Conservation (phyloP, 2,113 vertebrate species). For the Echinops telfairi region DNA sequence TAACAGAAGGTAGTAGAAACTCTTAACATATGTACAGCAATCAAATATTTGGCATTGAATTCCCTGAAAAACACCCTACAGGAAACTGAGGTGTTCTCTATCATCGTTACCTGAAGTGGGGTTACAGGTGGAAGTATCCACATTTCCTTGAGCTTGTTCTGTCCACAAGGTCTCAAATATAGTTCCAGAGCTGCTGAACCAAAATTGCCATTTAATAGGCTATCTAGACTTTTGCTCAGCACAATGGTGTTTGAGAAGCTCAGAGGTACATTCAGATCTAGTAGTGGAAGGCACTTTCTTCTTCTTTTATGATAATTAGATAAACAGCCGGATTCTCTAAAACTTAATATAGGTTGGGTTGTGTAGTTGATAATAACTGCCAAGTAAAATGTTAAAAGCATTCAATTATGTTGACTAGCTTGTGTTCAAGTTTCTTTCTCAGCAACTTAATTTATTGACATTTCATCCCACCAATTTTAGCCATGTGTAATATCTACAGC, state of each 20-base stretch:
- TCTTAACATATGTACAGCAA: background rate
- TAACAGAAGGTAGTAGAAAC: background rate
- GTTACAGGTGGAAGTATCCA: background rate
- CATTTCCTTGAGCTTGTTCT: background rate
- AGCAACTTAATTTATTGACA: conserved; percentile 27
- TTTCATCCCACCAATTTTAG: conserved; percentile 17
- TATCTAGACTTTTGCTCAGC: background rate
- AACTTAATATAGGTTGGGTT: background rate
- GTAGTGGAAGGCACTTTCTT: background rate
- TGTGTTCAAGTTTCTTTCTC: background rate
- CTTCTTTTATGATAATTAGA: background rate
- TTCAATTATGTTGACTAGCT: background rate
- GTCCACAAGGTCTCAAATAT: background rate
- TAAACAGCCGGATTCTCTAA: background rate
- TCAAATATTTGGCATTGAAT: background rate
- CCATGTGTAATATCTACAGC: background rate
- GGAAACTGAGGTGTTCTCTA: background rate
- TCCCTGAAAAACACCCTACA: background rate
- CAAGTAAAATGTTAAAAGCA: conserved; percentile 24
- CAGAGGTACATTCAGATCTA: background rate
- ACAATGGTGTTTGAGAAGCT: background rate
- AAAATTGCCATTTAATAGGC: background rate
- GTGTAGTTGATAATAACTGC: background rate
- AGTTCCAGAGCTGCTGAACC: background rate
- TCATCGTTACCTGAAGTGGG: background rate